A percentile compares a stretch with the other conserved stretches of the same genome.
Conservation (phyloP, 2,888 invertebrate genomes). For the Parochlus steinenii region DNA sequence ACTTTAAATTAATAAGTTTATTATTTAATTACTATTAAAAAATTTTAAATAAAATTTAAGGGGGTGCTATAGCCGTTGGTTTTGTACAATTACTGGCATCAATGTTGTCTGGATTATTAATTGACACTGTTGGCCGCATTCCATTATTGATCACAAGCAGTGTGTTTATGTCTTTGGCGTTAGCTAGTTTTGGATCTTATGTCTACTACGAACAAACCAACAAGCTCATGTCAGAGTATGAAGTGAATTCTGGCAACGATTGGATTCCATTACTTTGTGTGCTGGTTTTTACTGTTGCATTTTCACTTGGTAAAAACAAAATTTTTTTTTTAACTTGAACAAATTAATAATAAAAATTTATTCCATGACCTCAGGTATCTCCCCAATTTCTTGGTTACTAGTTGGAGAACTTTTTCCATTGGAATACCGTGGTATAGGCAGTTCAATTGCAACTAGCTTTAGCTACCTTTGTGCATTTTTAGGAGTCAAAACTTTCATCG, state of each 20-base stretch:
- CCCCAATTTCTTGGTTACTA: conserved; percentile 73
- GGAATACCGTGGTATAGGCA: conserved; percentile 71
- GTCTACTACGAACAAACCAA: conserved; percentile 62
- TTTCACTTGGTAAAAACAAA: conserved; percentile 46
- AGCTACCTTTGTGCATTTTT: conserved; percentile 77
- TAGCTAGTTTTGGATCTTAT: conserved; percentile 70
- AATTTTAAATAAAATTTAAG: not conserved
- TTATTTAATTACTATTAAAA: not conserved
- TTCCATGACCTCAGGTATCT: conserved; percentile 36
- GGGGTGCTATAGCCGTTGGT: conserved; percentile 58
- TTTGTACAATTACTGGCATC: conserved; percentile 75
- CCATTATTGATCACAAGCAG: conserved; percentile 72
- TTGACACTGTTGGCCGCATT: conserved; percentile 71
- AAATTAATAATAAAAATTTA: conserved; percentile 2
- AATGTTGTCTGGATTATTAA: conserved; percentile 59
- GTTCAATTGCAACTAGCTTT: conserved; percentile 70
- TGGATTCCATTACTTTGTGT: conserved; percentile 75
- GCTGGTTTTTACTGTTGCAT: conserved; percentile 67
- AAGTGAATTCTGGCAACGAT: conserved; percentile 38
- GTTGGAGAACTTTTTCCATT: conserved; percentile 71
- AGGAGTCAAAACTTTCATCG: conserved; percentile 72
- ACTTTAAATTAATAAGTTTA: not conserved
- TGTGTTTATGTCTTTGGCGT: conserved; percentile 69
- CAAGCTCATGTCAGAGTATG: too few species aligned
- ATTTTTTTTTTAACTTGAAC: not conserved